Base-by-base conservation (phyloP, 2,797 vertebrate genomes). In the Ceyx erithaca region DNA sequence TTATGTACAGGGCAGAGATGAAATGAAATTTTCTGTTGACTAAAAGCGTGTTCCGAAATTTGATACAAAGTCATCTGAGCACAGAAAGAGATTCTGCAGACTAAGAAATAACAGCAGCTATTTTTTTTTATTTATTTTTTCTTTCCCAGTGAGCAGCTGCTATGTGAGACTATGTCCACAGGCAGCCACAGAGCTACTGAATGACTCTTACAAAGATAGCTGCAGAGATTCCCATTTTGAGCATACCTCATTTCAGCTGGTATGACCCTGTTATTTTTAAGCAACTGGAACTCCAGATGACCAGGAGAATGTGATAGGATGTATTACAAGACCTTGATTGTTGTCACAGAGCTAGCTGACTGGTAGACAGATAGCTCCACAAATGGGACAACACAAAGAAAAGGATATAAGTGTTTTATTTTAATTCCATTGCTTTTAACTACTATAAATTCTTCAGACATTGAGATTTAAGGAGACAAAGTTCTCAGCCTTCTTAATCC, bases 391-490 rank as follows among this genome's bases (percentile, higher is more conserved):
- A 77, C 1, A 2, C 58, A 64, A 80, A 61, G 77, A 76, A 88
- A 49, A 84, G 45, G 57, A 40, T 77, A 64, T 86, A 77, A 93
- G 58, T 48, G 45, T 82, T 96, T 90, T 91, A 31, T 93, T 92
- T 92, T 85, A n/a, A 46, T 94, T 89, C 80, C 43, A 45, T 68
- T 90, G 61, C 86, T 73, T 70, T 80, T 85, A 93, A 76, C 78
- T 46, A 20, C 71, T 54, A 77, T 87, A 93, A 86, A 90, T 80
- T 95, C 64, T 95, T 71, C 71, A 90, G 81, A 66, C 40, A 52
- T 17, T 17, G 61, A 92, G 77, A 84, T 1, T 10, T 84, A 85
- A 86, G 80, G 45, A 90, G 61, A 73, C 75, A 82, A 85, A 37
- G n/a, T 70, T 90, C 89, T 94, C 71, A 93, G 75, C 28, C 71